These are phyloP conservation scores for Xanthia togata DNA, from an alignment of 2,888 invertebrate genomes.

Conservation along the genomic window DNA sequence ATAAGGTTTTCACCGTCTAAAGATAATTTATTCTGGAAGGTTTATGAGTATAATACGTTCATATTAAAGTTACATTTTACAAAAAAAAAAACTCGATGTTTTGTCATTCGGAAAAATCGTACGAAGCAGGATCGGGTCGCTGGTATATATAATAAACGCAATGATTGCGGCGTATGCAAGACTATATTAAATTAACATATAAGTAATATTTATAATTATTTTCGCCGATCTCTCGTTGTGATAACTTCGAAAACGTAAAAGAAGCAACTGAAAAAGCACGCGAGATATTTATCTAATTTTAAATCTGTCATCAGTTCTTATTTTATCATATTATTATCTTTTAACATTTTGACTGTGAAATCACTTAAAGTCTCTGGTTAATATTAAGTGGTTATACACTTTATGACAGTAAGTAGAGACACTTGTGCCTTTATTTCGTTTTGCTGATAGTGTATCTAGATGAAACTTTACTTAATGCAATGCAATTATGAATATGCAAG, in stretches of 20 bases:
- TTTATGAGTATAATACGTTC: no score
- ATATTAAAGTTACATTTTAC: no score
- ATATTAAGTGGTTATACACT: constrained; percentile 50
- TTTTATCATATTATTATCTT: constrained; percentile 40
- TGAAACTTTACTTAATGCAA: constrained; percentile 42
- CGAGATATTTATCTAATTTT: constrained; percentile 50
- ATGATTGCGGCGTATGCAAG: background rate
- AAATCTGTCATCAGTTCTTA: constrained; percentile 48
- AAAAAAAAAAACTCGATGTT: no score
- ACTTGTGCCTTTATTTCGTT: constrained; percentile 40
- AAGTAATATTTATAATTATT: constrained; percentile 44
- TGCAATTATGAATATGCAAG: constrained; percentile 65
- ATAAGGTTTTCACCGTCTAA: no score
- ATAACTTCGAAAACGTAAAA: constrained; percentile 38
- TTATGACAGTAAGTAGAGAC: constrained; percentile 33
- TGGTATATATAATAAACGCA: constrained; percentile 6
- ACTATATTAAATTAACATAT: constrained; percentile 33
- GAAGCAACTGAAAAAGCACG: constrained; percentile 16
- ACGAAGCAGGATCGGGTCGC: no score
- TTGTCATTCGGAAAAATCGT: no score
- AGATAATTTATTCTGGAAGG: no score
- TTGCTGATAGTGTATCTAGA: constrained; percentile 46
- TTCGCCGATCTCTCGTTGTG: constrained; percentile 30
- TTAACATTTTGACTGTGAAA: constrained; percentile 25
- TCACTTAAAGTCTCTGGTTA: constrained; percentile 29